Evolutionary conservation across 2,888 invertebrate species (phyloP).

Genomic region (Pocota personata): DNA sequence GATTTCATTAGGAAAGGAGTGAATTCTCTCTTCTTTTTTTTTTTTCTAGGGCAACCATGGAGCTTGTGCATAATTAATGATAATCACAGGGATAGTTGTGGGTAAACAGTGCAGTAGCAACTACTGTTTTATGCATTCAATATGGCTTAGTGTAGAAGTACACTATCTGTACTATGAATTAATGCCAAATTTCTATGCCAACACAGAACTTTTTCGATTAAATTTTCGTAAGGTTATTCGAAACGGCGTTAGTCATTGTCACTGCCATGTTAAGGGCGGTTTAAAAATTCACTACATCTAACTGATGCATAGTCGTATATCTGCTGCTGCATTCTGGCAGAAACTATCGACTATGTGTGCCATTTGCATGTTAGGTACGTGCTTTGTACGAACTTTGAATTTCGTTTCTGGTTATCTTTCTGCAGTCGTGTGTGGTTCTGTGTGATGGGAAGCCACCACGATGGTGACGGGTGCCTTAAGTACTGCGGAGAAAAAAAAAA

Average conservation of each 20-base stretch:
- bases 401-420: neutral
- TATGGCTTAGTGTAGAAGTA: neutral
- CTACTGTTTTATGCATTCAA: neutral
- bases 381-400: neutral
- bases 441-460: neutral
- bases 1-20: neutral
- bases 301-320: neutral
- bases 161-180: neutral
- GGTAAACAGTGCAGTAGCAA: too few relatives aligned
- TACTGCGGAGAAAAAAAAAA: neutral
- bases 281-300: neutral
- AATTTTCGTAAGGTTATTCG: constrained; percentile 1
- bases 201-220: constrained; percentile 12
- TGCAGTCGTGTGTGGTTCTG: neutral
- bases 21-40: neutral
- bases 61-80: neutral
- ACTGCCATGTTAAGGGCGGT: constrained; percentile 6
- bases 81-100: neutral
- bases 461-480: neutral
- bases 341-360: neutral
- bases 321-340: neutral
- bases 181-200: neutral
- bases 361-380: neutral
- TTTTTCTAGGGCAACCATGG: neutral
- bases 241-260: constrained; percentile 1